Evolutionary conservation across 2,888 invertebrate species (phyloP).

Genomic region (Mechanitis messenoides): DNA sequence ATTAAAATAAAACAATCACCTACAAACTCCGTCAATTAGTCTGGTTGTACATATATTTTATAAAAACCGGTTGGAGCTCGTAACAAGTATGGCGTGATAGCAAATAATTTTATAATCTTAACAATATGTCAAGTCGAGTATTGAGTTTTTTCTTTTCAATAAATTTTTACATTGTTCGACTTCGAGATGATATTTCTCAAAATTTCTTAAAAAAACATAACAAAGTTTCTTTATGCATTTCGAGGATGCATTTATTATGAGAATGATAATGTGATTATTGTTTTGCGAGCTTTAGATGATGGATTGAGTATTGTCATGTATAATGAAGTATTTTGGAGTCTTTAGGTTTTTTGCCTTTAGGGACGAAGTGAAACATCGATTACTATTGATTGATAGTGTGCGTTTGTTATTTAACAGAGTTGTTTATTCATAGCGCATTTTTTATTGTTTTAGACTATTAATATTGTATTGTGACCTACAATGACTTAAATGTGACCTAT

Average conservation of each 20-base stretch:
- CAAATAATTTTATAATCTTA: conserved; percentile 74
- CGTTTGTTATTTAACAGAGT: neutral
- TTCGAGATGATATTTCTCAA: conserved; percentile 65
- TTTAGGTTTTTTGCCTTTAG: conserved; percentile 49
- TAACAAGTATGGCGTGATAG: conserved; percentile 71
- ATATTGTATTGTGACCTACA: no score
- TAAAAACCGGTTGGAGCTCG: conserved; percentile 34
- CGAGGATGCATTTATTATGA: conserved; percentile 69
- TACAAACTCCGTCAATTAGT: conserved; percentile 45
- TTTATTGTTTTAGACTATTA: neutral
- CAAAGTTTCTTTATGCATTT: conserved; percentile 72
- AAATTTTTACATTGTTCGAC: conserved; percentile 75
- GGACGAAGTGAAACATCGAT: conserved; percentile 33
- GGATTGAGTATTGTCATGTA: conserved; percentile 69
- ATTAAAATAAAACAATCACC: conserved; percentile 55
- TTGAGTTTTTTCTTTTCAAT: conserved; percentile 65
- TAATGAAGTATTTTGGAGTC: conserved; percentile 65
- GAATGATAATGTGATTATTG: conserved; percentile 76
- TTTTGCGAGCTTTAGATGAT: conserved; percentile 71
- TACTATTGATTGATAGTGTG: conserved; percentile 31
- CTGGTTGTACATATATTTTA: conserved; percentile 35
- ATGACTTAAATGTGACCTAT: no score
- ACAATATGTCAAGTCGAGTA: conserved; percentile 69
- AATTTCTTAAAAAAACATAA: conserved; percentile 60
- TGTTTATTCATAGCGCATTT: neutral